These are phyloP conservation scores for Lithosia quadra DNA, from an alignment of 2,888 invertebrate genomes.

Conservation along the genomic window DNA sequence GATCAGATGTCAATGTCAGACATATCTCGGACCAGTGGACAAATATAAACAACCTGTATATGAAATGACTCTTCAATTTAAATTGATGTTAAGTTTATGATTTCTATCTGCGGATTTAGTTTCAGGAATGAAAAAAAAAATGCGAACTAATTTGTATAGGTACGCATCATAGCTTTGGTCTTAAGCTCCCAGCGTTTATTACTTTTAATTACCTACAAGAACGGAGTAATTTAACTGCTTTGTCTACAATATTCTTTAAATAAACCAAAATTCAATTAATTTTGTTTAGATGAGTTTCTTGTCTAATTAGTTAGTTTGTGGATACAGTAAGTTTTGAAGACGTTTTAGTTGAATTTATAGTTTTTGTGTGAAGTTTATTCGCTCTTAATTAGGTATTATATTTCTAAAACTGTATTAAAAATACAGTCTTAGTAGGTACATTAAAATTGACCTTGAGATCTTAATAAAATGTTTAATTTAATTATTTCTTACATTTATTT, in stretches of 20 bases:
- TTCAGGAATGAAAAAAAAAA: not conserved
- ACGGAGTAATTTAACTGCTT: not conserved
- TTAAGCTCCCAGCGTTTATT: too few species aligned
- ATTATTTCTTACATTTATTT: not conserved
- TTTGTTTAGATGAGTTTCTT: constrained; percentile 2
- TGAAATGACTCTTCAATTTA: constrained; percentile 20
- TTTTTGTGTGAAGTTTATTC: too few species aligned
- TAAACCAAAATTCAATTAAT: not conserved
- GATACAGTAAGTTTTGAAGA: not conserved
- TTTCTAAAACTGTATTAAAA: not conserved
- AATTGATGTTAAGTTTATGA: constrained; percentile 5
- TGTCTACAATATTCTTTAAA: not conserved
- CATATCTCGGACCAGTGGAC: constrained; percentile 44
- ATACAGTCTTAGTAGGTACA: not conserved
- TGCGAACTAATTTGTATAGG: too few species aligned
- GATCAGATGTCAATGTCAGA: constrained; percentile 74
- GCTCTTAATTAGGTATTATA: not conserved
- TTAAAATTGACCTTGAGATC: not conserved
- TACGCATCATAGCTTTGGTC: not conserved
- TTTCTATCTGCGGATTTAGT: not conserved
- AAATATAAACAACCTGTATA: constrained; percentile 34
- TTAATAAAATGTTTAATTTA: not conserved
- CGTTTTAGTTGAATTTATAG: not conserved
- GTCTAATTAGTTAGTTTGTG: constrained; percentile 4
- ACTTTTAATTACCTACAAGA: not conserved